Evolutionary conservation across 2,113 vertebrate genomes (phyloP), one percentile per base, ranked within the genome.

Genomic region (Bos indicus): DNA sequence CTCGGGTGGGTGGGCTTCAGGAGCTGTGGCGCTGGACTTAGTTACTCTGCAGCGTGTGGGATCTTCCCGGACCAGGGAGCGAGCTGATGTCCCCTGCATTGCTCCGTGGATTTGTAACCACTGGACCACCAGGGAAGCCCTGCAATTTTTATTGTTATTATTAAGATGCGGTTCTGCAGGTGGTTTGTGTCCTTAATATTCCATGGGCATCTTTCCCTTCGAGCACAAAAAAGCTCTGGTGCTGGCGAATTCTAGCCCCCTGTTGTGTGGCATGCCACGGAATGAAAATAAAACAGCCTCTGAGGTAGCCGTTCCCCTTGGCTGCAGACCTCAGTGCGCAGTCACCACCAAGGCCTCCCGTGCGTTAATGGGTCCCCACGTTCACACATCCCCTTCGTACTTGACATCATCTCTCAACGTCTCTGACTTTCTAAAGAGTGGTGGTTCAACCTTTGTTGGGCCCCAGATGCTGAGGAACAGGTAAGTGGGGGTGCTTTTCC

Each of bases 401-500:
- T 26, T 7, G 0, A 40, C 4, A 1, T 36, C 3, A 0, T 36
- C 16, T 36, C 28, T 10, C 14, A 26, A 1, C 0, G 0, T 36
- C 67, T 52, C 21, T 15, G n/a, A 25, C 59, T 56, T 48, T 33
- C 52, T n/a, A 6, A 15, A 56, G 88, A 59, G 54, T 11, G 2
- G 4, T 7, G 6, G 6, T 15, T 57, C 60, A 3, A 0, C 25
- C 19, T 13, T 54, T 23, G 36, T 8, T 74, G 62, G 48, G 43
- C 17, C 30, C 26, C 36, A 52, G 80, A 11, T 40, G 26, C 71
- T 17, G 33, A 92, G 83, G 28, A 6, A 15, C 77, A 1, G 2
- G 3, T 19, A 30, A 23, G 19, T 13, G 11, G 33, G 93, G 19
- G 4, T 21, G 36, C 7, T 51, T 52, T 28, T 17, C 26, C 54